These are phyloP conservation scores for Cottus gobio DNA, from an alignment of 2,113 vertebrate genomes.

Conservation along the genomic window DNA sequence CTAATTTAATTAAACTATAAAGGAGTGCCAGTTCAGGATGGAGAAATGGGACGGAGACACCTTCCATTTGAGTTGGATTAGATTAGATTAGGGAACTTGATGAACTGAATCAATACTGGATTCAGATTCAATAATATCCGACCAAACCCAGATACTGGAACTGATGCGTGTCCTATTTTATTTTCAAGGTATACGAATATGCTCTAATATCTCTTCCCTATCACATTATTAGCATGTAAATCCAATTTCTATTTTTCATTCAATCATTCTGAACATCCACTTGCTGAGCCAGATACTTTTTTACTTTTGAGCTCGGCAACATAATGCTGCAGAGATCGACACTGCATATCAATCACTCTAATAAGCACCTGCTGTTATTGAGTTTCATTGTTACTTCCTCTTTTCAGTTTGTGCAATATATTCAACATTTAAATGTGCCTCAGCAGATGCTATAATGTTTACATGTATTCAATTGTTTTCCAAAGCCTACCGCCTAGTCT, in stretches of 20 bases:
- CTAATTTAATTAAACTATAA: conserved; percentile 5
- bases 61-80: neutral
- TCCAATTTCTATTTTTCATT: neutral
- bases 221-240: neutral
- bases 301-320: neutral
- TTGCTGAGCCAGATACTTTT: neutral
- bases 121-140: neutral
- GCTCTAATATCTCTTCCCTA: neutral
- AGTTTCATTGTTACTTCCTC: conserved; percentile 3
- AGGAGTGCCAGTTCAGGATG: neutral
- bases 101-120: neutral
- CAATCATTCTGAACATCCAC: neutral
- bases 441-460: conserved; percentile 12
- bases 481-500: neutral
- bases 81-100: neutral
- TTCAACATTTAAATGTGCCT: neutral
- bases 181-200: neutral
- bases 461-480: neutral
- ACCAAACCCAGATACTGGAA: neutral
- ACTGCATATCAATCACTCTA: conserved; percentile 16
- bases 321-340: neutral
- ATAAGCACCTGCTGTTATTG: conserved; percentile 23
- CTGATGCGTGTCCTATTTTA: neutral
- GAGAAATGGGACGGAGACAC: neutral
- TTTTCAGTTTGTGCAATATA: neutral